Percentiles rank a stretch among this genome's conserved stretches.
Evolutionary conservation across 1,140 invertebrate species (phyloP).

Genomic region (Leptestheria dahalacensis): DNA sequence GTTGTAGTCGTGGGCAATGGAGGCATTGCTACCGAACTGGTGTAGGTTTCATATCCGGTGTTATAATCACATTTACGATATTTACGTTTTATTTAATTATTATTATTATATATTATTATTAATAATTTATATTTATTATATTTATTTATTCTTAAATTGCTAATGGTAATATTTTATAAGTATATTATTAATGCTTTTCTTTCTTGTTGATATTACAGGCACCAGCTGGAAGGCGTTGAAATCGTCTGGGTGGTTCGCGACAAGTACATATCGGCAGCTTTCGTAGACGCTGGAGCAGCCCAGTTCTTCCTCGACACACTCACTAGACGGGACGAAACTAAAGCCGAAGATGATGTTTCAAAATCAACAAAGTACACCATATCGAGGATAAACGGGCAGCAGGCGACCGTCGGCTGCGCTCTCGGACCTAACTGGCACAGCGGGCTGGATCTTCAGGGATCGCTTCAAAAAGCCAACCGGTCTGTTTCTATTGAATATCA

Average conservation of each 20-base stretch:
- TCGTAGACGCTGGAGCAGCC: constrained; percentile 88
- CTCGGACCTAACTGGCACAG: constrained; percentile 90
- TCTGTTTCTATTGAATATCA: constrained; percentile 44
- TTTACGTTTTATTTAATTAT: constrained; percentile 9
- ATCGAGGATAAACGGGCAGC: constrained; percentile 33
- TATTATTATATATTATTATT: constrained; percentile 15
- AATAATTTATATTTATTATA: constrained; percentile 1
- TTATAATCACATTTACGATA: constrained; percentile 15
- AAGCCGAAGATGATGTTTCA: constrained; percentile 18
- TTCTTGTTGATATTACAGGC: constrained; percentile 25
- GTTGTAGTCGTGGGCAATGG: constrained; percentile 88
- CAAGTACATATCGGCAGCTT: constrained; percentile 76
- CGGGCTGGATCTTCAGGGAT: constrained; percentile 45
- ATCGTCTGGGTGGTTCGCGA: constrained; percentile 90
- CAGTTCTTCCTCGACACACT: constrained; percentile 61
- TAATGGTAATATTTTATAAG: neutral
- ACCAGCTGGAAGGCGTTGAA: constrained; percentile 67
- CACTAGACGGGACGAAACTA: neutral
- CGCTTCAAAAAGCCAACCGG: constrained; percentile 26
- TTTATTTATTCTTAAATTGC: neutral
- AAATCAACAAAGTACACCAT: constrained; percentile 51
- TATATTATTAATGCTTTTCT: constrained; percentile 5
- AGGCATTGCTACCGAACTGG: constrained; percentile 91
- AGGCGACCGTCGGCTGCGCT: constrained; percentile 52
- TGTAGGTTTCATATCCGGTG: constrained; percentile 36